These are phyloP conservation scores for Alca torda DNA, from an alignment of 2,797 vertebrate species.

Conservation along the genomic window DNA sequence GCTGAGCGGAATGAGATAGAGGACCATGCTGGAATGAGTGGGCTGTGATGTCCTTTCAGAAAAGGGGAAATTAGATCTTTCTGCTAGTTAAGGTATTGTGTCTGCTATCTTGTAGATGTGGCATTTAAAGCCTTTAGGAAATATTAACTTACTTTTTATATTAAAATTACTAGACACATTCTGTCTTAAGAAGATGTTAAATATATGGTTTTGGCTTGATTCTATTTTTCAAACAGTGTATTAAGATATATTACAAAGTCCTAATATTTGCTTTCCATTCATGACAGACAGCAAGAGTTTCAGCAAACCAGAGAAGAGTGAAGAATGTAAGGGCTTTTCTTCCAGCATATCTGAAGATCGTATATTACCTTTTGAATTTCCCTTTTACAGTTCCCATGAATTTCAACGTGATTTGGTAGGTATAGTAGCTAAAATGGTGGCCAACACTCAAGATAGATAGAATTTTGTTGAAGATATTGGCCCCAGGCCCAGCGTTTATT, in stretches of 20 bases:
- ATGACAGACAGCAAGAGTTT: slow-evolving; percentile 14
- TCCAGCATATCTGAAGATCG: neutral
- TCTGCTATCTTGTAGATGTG: neutral
- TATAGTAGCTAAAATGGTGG: neutral
- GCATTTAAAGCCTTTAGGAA: neutral
- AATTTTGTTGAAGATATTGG: neutral
- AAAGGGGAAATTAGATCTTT: neutral
- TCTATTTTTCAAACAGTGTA: neutral
- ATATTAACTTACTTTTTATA: neutral
- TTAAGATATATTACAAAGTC: neutral
- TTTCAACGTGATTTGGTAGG: slow-evolving; percentile 70
- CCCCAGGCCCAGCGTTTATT: neutral
- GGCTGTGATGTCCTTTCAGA: neutral
- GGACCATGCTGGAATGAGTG: neutral
- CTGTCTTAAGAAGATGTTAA: neutral
- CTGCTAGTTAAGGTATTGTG: neutral
- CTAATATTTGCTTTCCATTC: neutral
- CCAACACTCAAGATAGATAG: neutral
- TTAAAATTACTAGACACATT: neutral
- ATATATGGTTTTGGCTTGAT: neutral
- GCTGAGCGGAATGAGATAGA: neutral
- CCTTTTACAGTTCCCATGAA: slow-evolving; percentile 9
- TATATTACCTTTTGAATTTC: slow-evolving; percentile 71
- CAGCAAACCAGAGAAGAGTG: neutral
- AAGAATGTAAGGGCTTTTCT: neutral